phyloP scores from a whole-genome alignment of 2,797 vertebrate genomes.

The Argentina silus region DNA sequence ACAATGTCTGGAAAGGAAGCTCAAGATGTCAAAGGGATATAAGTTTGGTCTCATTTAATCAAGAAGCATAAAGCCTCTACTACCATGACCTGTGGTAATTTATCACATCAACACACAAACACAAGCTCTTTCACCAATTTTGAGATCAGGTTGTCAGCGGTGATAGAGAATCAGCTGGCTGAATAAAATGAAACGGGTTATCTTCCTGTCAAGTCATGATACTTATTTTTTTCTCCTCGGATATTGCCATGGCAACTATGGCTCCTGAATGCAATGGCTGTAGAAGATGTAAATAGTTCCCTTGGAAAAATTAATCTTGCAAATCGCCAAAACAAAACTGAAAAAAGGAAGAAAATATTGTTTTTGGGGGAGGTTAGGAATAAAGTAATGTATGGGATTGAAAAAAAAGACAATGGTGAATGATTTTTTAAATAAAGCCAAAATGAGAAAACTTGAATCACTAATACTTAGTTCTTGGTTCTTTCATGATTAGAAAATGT shows the following conservation, averaged over 20 bases:
- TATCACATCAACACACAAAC: slow-evolving; percentile 56
- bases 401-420: too few relatives aligned
- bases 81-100: slow-evolving; percentile 67
- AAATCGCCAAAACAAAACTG: slow-evolving; percentile 75
- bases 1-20: not conserved
- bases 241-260: slow-evolving; percentile 81
- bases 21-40: slow-evolving; percentile 62
- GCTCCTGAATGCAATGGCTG: slow-evolving; percentile 63
- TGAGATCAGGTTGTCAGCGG: slow-evolving; percentile 56
- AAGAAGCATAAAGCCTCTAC: slow-evolving; percentile 48
- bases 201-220: slow-evolving; percentile 71
- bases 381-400: too few relatives aligned
- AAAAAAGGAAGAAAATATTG: slow-evolving; percentile 54
- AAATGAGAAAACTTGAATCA: too few relatives aligned
- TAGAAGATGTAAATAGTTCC: slow-evolving; percentile 67
- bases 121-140: slow-evolving; percentile 51
- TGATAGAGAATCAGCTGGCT: slow-evolving; percentile 74
- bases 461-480: too few relatives aligned
- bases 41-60: slow-evolving; percentile 73
- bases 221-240: slow-evolving; percentile 18
- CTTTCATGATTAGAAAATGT: too few relatives aligned
- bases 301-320: slow-evolving; percentile 72
- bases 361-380: slow-evolving; percentile 52
- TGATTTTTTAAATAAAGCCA: too few relatives aligned
- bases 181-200: slow-evolving; percentile 77